phyloP scores from a whole-genome alignment of 2,113 vertebrate genomes.

The Hymenochirus boettgeri region DNA sequence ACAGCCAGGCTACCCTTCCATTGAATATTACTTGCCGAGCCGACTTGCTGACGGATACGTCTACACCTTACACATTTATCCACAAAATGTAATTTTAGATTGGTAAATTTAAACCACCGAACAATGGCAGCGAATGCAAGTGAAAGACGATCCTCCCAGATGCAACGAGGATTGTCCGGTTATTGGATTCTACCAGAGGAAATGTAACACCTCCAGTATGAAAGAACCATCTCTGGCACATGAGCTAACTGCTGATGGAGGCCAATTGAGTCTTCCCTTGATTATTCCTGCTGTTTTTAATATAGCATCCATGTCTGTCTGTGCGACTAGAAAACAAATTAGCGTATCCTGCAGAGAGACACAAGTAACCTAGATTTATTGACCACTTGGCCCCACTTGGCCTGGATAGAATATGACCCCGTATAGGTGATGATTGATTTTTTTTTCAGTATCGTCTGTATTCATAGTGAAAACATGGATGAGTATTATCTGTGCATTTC shows the following conservation, averaged over 20 bases:
- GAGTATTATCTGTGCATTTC: too few species aligned
- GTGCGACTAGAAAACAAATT: slow-evolving; percentile 14
- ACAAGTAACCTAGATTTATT: too few species aligned
- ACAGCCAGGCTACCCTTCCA: too few species aligned
- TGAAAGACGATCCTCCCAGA: slow-evolving; percentile 8
- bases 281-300: neutral
- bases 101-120: slow-evolving; percentile 45
- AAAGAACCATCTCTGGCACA: fast-evolving
- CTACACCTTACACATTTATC: slow-evolving; percentile 27
- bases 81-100: slow-evolving; percentile 16
- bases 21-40: neutral
- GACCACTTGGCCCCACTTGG: too few species aligned
- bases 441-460: too few species aligned
- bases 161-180: neutral
- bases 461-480: too few species aligned
- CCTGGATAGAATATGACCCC: too few species aligned
- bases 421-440: too few species aligned
- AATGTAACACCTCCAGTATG: neutral
- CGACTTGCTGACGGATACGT: neutral
- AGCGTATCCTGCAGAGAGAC: neutral
- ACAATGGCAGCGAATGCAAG: slow-evolving; percentile 40
- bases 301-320: neutral
- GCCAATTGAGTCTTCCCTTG: slow-evolving; percentile 9
- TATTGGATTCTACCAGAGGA: slow-evolving; percentile 16
- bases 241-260: neutral